These are phyloP conservation scores for Pyrocephalus nanus DNA, from an alignment of 2,797 vertebrate species.

Conservation along the genomic window DNA sequence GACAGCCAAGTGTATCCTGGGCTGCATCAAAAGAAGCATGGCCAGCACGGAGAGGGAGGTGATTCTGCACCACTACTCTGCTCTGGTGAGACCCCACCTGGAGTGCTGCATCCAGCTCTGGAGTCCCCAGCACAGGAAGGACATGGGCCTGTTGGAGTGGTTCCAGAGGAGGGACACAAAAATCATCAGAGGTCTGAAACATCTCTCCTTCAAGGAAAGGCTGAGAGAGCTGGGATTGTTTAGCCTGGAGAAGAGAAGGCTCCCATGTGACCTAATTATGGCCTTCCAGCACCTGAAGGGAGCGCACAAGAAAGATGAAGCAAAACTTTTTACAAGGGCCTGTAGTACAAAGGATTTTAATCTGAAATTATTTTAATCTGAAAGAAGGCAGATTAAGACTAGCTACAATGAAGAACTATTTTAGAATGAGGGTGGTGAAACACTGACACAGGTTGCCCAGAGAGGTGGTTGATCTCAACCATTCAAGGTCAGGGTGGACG, in stretches of 20 bases:
- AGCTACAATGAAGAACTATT: not conserved
- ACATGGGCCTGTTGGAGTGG: not conserved
- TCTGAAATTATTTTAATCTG: not conserved
- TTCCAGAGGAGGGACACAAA: not conserved
- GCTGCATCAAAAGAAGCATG: not conserved
- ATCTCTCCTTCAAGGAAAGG: not conserved
- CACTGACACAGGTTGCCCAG: not conserved
- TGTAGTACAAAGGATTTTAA: not conserved
- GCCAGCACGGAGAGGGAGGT: not conserved
- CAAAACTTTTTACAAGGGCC: not conserved
- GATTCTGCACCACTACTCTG: not conserved
- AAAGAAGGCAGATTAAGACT: not conserved
- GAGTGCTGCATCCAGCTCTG: not conserved
- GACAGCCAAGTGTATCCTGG: not conserved
- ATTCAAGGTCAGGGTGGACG: rapidly evolving
- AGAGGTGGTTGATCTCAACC: not conserved
- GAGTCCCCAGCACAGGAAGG: not conserved
- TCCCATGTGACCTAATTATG: not conserved
- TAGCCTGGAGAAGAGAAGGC: not conserved
- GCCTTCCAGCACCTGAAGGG: not conserved
- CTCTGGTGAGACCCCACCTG: not conserved
- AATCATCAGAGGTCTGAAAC: not conserved
- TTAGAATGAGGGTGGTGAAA: not conserved
- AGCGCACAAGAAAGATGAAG: not conserved
- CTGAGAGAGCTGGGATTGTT: not conserved